Base-by-base conservation (phyloP, 2,797 vertebrate genomes). In the Manis crassicaudata region DNA sequence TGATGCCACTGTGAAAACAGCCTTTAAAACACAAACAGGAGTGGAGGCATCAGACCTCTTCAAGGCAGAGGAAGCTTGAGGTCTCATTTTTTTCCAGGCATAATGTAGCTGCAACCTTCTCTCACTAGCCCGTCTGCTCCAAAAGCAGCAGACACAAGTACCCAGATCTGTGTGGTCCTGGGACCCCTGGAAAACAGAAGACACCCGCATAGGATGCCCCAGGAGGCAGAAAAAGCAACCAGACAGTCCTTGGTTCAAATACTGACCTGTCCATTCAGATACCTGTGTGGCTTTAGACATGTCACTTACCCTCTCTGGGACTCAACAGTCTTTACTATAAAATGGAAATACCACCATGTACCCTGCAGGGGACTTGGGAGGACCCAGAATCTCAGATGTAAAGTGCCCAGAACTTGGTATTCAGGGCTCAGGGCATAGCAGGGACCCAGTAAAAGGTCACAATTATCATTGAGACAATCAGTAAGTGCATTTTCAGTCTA, bases 1-100 rank as follows among this genome's bases (percentile, higher is more conserved):
- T 4, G 7, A 98, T 87, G 3, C 98, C 98, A 1, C 98, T 94
- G 6, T 98, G 97, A 83, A 98, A 97, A 96, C 99, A 99, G 67
- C 98, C 99, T 99, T 97, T 0, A 46, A 94, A 50, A 96, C 76
- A 95, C 40, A 85, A 1, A 77, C 92, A 72, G 80, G 83, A 50
- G 83, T 25, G n/a, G 37, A n/a, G 52, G 29, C 58, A 11, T 88
- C 72, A 76, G 82, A 76, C 68, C 72, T 88, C 90, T 68, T 95
- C 83, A 70, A 88, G 94, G 88, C 3, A 11, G 72, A 73, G 92
- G 93, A 37, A 84, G 65, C 65, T 17, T 12, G 83, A 73, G 58
- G 25, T n/a, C 72, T 63, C 27, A 1, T 37, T 32, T 7, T 62
- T 56, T 67, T 73, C 76, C 62, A 82, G 58, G 75, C 68, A 3